A percentile compares a stretch with the other conserved stretches of the same genome.
Conservation (phyloP, 2,113 vertebrate genomes). For the Gymnorhina tibicen region DNA sequence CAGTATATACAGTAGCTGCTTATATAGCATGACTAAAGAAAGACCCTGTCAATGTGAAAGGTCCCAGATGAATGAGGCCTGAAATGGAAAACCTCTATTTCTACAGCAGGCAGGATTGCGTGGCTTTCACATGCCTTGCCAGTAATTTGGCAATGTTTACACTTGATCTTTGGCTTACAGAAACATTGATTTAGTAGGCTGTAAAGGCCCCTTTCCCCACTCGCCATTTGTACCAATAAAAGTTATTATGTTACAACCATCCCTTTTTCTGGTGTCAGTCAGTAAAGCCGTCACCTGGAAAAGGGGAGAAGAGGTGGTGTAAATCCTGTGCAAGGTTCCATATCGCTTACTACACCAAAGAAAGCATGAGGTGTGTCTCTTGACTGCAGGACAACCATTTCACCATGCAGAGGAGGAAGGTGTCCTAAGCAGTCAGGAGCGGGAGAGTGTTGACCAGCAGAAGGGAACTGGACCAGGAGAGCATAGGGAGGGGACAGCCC, state of each 20-base stretch:
- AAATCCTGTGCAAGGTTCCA: background rate
- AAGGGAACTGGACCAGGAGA: background rate
- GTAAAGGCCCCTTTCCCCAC: conserved; percentile 8
- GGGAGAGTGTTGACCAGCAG: background rate
- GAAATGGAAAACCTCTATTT: conserved; percentile 53
- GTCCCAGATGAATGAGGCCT: conserved; percentile 41
- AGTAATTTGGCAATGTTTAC: background rate
- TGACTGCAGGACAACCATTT: background rate
- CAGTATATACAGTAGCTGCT: conserved; percentile 39
- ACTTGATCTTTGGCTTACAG: conserved; percentile 26
- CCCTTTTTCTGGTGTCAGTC: conserved; percentile 13
- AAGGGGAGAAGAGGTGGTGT: background rate
- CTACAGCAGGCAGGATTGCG: background rate
- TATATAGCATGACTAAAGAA: conserved; percentile 59
- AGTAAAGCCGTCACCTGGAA: background rate
- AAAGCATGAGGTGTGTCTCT: background rate
- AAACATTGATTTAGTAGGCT: background rate
- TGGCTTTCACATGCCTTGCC: background rate
- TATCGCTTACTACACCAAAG: background rate
- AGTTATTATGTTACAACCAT: background rate
- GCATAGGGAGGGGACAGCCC: accelerated
- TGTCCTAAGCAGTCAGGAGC: background rate
- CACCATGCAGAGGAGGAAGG: accelerated
- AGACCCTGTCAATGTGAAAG: conserved; percentile 24
- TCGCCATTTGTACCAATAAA: background rate